Conservation (phyloP, 1,140 invertebrate genomes). For the Drosophila gunungcola region DNA sequence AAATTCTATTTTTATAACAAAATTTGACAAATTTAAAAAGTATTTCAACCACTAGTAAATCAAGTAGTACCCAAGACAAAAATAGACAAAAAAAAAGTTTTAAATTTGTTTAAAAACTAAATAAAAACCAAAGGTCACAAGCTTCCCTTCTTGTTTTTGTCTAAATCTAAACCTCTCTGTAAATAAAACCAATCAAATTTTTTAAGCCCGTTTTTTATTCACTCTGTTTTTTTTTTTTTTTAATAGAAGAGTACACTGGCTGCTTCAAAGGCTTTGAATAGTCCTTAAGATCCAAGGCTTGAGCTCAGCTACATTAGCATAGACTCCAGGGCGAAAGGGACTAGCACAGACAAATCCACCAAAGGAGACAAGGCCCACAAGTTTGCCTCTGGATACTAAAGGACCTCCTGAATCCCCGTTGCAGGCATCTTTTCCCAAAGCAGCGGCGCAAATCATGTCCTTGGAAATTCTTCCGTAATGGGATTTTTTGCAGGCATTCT, state of each 20-base stretch:
- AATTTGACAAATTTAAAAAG: too few species aligned
- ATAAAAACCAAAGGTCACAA: too few species aligned
- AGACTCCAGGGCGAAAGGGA: constrained; percentile 77
- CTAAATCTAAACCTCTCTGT: too few species aligned
- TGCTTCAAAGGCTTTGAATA: background rate
- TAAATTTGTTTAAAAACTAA: too few species aligned
- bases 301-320: constrained; percentile 85
- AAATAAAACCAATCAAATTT: too few species aligned
- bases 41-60: too few species aligned
- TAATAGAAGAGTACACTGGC: too few species aligned
- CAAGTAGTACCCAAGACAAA: too few species aligned
- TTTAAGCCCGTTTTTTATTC: too few species aligned
- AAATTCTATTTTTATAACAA: background rate
- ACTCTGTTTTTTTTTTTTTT: too few species aligned
- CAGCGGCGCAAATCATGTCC: constrained; percentile 82
- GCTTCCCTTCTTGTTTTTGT: too few species aligned
- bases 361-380: constrained; percentile 87
- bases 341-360: constrained; percentile 65
- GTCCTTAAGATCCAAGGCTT: constrained; percentile 67
- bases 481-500: constrained; percentile 21
- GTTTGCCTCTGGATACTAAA: constrained; percentile 25
- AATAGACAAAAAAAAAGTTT: too few species aligned
- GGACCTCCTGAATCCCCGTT: constrained; percentile 85
- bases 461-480: background rate
- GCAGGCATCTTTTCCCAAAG: constrained; percentile 12